Evolutionary conservation across 1,140 invertebrate genomes (phyloP).

Genomic region (Brachionus manjavacas): DNA sequence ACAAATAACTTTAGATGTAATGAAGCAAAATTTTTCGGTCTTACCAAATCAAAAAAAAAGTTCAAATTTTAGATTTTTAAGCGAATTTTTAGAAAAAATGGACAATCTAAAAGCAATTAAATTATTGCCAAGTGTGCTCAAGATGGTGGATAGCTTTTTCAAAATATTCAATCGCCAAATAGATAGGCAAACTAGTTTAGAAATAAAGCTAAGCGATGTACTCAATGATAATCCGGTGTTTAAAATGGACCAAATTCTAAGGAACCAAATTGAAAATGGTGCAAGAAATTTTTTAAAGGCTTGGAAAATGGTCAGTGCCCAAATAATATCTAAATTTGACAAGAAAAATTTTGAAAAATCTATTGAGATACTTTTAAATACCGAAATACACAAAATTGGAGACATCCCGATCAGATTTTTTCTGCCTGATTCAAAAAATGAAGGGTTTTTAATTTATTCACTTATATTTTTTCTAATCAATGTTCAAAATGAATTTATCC

Average conservation of each 20-base stretch:
- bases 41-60: background rate
- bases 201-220: background rate
- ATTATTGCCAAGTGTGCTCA: constrained; percentile 13
- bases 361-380: background rate
- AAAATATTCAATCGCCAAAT: constrained; percentile 21
- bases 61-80: background rate
- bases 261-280: background rate
- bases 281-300: constrained; percentile 1
- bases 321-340: background rate
- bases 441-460: background rate
- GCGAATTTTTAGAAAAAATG: background rate
- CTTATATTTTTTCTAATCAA: background rate
- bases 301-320: background rate
- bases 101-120: background rate
- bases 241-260: background rate
- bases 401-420: background rate
- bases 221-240: background rate
- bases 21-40: background rate
- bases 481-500: constrained; percentile 1
- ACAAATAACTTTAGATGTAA: constrained; percentile 2
- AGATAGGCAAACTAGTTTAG: background rate
- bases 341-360: background rate
- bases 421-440: background rate
- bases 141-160: background rate
- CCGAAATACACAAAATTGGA: background rate